Base-by-base conservation (phyloP, 2,113 vertebrate genomes). In the Nycticorax nycticorax region DNA sequence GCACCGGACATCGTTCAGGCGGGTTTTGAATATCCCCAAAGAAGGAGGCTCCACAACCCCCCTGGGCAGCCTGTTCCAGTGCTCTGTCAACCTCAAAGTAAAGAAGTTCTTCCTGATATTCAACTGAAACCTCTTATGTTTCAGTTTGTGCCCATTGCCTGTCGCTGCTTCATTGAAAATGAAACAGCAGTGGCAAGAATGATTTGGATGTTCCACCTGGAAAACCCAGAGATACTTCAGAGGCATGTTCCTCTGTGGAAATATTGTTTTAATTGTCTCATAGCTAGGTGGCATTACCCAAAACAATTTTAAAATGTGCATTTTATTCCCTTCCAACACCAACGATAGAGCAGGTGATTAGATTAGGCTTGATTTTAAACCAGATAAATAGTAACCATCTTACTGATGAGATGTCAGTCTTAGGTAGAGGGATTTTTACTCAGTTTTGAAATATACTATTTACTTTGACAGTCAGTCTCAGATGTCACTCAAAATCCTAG, bases 361-460 rank as follows among this genome's bases (percentile, higher is more conserved):
- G 32, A 77, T 18, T 22, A 62, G 75, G 35, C 33, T 81, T 78
- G 19, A 56, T 75, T 92, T 92, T 92, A 90, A 79, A 78, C 27
- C 27, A 84, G 41, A 67, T 26, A 76, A 88, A 81, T 7, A 88
- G 47, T 53, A 94, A 32, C 30, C 52, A 75, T 52, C 28, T 82
- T 81, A 78, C 33, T 78, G 68, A 81, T 75, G n/a, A 90, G 37
- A 74, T 63, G 43, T 69, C 76, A 75, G 35, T 50, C 62, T 75
- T 69, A 64, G 39, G 47, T 43, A 73, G 27, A 8, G 53, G 22
- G 10, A 85, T 72, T 95, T 96, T 91, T 78, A 82, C 20, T 78
- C 55, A 27, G 17, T 89, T 92, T 87, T 92, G 60, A 95, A 94
- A 87, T 87, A 69, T 7, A 57, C 23, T 93, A 53, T 92, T 93